A percentile compares a stretch with the other conserved stretches of the same genome.
Evolutionary conservation across 2,113 vertebrate genomes (phyloP).

Genomic region (Eupsittula cactorum): DNA sequence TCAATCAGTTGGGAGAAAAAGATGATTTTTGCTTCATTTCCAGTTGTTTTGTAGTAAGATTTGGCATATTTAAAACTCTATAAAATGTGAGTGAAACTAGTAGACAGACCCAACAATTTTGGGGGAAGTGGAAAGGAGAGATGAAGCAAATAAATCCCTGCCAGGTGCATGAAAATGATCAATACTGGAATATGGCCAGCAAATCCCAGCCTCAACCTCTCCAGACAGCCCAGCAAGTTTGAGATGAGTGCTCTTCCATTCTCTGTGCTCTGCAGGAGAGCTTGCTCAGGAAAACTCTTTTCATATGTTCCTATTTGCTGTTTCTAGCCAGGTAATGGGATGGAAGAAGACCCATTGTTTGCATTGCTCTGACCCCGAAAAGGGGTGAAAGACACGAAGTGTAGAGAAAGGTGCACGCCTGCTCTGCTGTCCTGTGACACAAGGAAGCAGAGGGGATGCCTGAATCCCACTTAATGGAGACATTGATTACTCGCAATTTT

Average conservation of each 20-base stretch:
- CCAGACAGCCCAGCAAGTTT: neutral
- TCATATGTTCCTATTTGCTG: conserved; percentile 25
- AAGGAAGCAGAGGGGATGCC: neutral
- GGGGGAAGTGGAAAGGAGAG: neutral
- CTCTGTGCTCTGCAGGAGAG: neutral
- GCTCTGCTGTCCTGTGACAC: neutral
- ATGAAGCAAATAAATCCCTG: neutral
- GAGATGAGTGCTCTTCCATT: neutral
- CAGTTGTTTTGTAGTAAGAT: neutral
- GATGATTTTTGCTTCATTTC: neutral
- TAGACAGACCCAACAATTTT: fast-evolving
- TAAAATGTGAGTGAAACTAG: neutral
- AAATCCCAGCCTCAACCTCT: neutral
- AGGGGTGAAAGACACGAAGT: neutral
- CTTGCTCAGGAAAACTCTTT: neutral
- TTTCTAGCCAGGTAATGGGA: conserved; percentile 45
- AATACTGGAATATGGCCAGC: neutral
- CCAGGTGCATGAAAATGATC: neutral
- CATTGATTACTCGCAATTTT: neutral
- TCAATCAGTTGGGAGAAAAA: neutral
- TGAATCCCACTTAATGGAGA: neutral
- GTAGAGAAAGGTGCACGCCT: neutral
- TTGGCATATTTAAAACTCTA: neutral
- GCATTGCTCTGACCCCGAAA: neutral
- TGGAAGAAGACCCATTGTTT: neutral